Percentiles rank a stretch among this genome's conserved stretches.
These are phyloP conservation scores for Sinocyclocheilus rhinocerous DNA, from an alignment of 2,113 vertebrate genomes.

Conservation along the genomic window DNA sequence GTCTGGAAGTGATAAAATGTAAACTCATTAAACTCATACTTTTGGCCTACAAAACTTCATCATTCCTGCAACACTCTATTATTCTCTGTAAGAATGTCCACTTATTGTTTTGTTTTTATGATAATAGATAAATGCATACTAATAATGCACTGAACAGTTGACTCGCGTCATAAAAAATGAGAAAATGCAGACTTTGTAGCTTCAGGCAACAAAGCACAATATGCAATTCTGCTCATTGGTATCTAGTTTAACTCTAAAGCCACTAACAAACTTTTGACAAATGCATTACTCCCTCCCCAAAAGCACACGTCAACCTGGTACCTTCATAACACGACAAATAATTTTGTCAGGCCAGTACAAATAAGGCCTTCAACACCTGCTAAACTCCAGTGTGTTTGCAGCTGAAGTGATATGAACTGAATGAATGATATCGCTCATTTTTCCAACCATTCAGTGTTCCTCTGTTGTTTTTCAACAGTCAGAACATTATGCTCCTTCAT, in stretches of 20 bases:
- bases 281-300: not conserved
- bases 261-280: not conserved
- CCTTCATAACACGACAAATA: not conserved
- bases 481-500: constrained; percentile 7
- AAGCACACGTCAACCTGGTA: not conserved
- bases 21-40: not conserved
- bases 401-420: not conserved
- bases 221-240: not conserved
- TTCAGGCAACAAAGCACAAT: not conserved
- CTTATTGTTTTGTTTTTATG: not conserved
- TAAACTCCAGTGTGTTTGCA: not conserved
- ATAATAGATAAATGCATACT: not conserved
- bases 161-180: not conserved
- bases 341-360: not conserved
- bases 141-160: not conserved
- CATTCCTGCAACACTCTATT: no score
- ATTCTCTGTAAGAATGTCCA: not conserved
- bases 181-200: not conserved
- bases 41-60: no score
- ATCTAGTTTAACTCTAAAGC: not conserved
- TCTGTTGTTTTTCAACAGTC: not conserved
- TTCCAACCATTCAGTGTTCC: not conserved
- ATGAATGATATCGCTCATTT: not conserved
- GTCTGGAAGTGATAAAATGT: not conserved
- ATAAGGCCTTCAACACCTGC: not conserved